phyloP scores from a whole-genome alignment of 2,888 invertebrate genomes.

The Parapristionchus giblindavisi region DNA sequence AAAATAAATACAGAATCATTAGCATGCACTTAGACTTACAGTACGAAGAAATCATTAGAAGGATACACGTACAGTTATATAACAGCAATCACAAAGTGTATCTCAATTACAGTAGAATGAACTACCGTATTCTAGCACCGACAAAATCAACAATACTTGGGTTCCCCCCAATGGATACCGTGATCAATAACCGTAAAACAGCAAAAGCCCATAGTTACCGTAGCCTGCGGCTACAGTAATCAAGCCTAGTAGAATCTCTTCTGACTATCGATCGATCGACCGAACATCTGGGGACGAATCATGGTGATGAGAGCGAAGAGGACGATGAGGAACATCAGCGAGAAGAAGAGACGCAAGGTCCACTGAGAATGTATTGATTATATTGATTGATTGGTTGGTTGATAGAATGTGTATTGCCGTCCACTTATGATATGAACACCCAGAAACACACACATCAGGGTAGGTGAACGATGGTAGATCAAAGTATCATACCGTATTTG shows the following conservation, averaged over 20 bases:
- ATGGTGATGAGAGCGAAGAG: conserved; percentile 3
- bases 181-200: not conserved
- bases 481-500: too few relatives aligned
- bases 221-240: not conserved
- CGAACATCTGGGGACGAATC: not conserved
- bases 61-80: too few relatives aligned
- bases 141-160: not conserved
- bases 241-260: conserved; percentile 30
- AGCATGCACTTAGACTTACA: too few relatives aligned
- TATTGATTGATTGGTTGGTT: too few relatives aligned
- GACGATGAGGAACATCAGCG: not conserved
- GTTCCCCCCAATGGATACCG: not conserved
- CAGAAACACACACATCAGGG: too few relatives aligned
- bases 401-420: too few relatives aligned
- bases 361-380: not conserved
- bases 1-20: too few relatives aligned
- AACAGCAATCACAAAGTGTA: too few relatives aligned
- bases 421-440: too few relatives aligned
- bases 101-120: too few relatives aligned
- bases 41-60: too few relatives aligned
- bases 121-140: not conserved
- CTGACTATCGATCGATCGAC: conserved; percentile 28
- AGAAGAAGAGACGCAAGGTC: not conserved
- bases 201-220: not conserved
- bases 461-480: too few relatives aligned